These are phyloP conservation scores for Paratrypauchen microcephalus DNA, from an alignment of 2,797 vertebrate genomes.

Conservation along the genomic window DNA sequence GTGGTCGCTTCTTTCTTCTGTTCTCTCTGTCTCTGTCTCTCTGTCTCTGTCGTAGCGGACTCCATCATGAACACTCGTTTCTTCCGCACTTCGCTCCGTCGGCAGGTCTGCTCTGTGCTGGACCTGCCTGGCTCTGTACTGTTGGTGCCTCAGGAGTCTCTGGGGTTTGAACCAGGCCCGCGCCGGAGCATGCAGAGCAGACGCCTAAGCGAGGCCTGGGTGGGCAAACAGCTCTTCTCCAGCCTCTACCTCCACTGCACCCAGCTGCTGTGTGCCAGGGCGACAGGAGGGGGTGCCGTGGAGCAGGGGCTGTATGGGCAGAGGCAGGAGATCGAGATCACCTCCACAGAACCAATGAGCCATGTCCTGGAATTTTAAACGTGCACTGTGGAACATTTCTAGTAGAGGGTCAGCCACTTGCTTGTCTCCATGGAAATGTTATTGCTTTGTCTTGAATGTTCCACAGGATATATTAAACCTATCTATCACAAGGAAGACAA, in stretches of 20 bases:
- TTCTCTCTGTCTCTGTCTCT: not conserved
- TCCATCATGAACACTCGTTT: constrained; percentile 81
- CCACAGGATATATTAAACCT: too few relatives aligned
- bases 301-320: constrained; percentile 85
- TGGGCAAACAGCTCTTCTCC: constrained; percentile 82
- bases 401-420: too few relatives aligned
- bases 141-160: constrained; percentile 86
- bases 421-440: too few relatives aligned
- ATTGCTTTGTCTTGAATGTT: too few relatives aligned
- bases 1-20: not conserved
- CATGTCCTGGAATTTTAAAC: constrained; percentile 87
- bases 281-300: constrained; percentile 65
- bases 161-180: constrained; percentile 77
- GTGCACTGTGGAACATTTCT: too few relatives aligned
- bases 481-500: too few relatives aligned
- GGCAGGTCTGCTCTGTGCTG: constrained; percentile 74
- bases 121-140: constrained; percentile 85
- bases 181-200: constrained; percentile 78
- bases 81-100: constrained; percentile 73
- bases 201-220: constrained; percentile 73
- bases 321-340: constrained; percentile 83
- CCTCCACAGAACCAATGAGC: constrained; percentile 83
- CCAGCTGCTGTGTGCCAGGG: constrained; percentile 74
- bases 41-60: constrained; percentile 67
- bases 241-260: constrained; percentile 80